phyloP scores from a whole-genome alignment of 2,113 vertebrate genomes.

The Prolemur simus region DNA sequence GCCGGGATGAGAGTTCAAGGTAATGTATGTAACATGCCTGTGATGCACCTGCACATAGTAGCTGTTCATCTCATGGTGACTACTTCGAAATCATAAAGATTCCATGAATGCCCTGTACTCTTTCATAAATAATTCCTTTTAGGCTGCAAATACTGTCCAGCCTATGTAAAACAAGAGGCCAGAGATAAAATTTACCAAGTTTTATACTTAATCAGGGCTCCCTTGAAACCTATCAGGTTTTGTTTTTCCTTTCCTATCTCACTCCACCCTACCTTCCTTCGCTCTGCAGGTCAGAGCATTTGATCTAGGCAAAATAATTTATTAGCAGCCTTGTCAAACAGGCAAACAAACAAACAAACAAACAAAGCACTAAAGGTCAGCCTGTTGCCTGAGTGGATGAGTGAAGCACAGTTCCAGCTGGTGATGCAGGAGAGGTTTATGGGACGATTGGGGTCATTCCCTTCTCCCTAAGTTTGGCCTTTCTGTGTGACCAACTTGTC shows the following conservation, averaged over 20 bases:
- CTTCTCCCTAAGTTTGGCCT: neutral
- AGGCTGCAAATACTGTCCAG: neutral
- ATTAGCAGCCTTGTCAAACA: neutral
- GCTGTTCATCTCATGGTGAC: neutral
- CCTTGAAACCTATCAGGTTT: fast-evolving
- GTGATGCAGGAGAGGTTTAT: neutral
- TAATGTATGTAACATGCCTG: fast-evolving
- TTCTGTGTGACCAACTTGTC: fast-evolving
- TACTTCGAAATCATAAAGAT: fast-evolving
- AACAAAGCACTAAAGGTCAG: neutral
- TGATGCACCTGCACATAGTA: fast-evolving
- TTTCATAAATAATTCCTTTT: neutral
- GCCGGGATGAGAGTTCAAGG: fast-evolving
- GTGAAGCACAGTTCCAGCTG: neutral
- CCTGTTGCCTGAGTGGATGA: neutral
- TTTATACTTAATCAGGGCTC: neutral
- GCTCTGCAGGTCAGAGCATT: neutral
- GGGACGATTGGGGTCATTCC: neutral
- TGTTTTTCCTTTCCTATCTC: neutral
- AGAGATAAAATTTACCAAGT: neutral
- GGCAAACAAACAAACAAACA: neutral
- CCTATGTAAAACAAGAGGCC: fast-evolving
- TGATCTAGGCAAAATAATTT: neutral
- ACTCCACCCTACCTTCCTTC: fast-evolving
- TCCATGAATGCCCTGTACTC: fast-evolving